These are phyloP conservation scores for Synergus gifuensis DNA, from an alignment of 2,888 invertebrate species.

Conservation along the genomic window DNA sequence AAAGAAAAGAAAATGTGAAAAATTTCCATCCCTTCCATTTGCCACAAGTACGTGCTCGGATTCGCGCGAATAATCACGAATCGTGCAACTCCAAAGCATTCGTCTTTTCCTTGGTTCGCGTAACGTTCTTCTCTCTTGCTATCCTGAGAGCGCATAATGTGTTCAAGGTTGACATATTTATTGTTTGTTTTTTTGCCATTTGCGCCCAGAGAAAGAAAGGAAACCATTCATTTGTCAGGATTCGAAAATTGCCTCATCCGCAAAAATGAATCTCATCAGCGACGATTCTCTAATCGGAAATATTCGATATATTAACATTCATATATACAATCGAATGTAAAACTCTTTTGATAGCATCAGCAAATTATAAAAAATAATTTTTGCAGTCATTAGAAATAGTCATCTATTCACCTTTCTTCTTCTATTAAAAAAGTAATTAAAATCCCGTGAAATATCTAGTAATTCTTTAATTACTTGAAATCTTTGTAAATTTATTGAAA, in stretches of 20 bases:
- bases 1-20: conserved; percentile 4
- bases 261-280: background rate
- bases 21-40: conserved; percentile 1
- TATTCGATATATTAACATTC: background rate
- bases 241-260: conserved; percentile 2
- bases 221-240: conserved; percentile 3
- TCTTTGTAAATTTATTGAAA: too few relatives aligned
- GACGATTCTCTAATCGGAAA: background rate
- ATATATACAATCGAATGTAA: too few relatives aligned
- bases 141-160: conserved; percentile 33
- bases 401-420: too few relatives aligned
- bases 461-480: too few relatives aligned
- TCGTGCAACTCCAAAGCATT: conserved; percentile 35
- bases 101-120: conserved; percentile 22
- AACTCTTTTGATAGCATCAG: too few relatives aligned
- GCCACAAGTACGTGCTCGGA: conserved; percentile 15
- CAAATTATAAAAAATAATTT: too few relatives aligned
- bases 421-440: too few relatives aligned
- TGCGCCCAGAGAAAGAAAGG: conserved; percentile 24
- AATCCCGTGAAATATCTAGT: too few relatives aligned
- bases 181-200: conserved; percentile 19
- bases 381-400: too few relatives aligned
- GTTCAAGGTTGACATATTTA: conserved; percentile 36
- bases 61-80: conserved; percentile 22
- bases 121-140: conserved; percentile 20